These are phyloP conservation scores for Rhamphomyia laevipes DNA, from an alignment of 2,888 invertebrate species.

Conservation along the genomic window DNA sequence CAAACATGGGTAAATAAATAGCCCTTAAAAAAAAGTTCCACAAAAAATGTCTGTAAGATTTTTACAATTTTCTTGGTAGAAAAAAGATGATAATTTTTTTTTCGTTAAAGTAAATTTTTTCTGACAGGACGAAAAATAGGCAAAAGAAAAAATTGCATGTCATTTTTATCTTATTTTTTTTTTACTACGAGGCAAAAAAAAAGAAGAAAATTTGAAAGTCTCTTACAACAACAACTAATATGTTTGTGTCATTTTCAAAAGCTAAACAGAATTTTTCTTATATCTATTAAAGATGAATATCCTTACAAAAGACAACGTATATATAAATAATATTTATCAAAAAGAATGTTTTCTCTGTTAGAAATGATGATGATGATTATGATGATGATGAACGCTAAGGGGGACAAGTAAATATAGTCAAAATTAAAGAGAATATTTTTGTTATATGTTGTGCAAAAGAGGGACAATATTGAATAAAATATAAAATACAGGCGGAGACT, in stretches of 20 bases:
- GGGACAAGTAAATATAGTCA: background rate
- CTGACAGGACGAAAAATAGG: background rate
- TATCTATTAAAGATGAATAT: background rate
- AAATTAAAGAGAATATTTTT: background rate
- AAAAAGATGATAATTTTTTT: background rate
- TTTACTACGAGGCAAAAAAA: background rate
- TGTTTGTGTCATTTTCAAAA: background rate
- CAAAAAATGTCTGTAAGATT: background rate
- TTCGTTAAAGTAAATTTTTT: background rate
- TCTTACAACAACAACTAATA: background rate
- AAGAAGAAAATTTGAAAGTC: background rate
- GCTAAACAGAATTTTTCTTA: background rate
- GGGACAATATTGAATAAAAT: background rate
- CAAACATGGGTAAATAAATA: background rate
- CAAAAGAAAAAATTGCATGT: background rate
- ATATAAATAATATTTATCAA: background rate
- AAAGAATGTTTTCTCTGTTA: background rate
- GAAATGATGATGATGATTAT: background rate
- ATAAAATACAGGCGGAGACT: conserved; percentile 1
- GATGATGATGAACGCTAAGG: background rate
- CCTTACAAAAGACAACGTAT: background rate
- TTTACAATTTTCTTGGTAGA: background rate
- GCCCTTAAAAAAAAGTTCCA: background rate
- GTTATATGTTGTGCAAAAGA: background rate
- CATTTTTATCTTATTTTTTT: conserved; percentile 1